Evolutionary conservation across 53 echinoderm and acorn worm species (phyloP), one percentile per base, ranked within the genome.

Genomic region (Stichopus horrens): DNA sequence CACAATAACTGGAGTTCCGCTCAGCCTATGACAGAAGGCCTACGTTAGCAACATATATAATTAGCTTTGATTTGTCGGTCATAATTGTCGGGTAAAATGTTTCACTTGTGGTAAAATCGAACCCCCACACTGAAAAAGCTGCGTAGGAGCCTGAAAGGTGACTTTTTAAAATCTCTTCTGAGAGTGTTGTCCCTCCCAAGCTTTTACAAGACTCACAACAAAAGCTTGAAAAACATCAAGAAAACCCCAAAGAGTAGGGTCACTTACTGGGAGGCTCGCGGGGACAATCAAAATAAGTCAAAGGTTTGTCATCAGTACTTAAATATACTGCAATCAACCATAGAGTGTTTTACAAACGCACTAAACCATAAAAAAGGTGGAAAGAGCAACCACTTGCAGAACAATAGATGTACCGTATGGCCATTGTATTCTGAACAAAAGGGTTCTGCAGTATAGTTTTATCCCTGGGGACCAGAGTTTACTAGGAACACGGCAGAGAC

Each of bases 381-480:
- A 52, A 14, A n/a, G 13, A 77, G 54, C 77, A 52, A 52, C 77
- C 37, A 37, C 37, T 37, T 53, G 51, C 77, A 4, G 81, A 81
- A 81, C 81, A 81, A 81, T 81, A 81, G 81, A 18, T 56, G 55
- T 58, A 81, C 57, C 57, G 21, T 5, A 11, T 21, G 81, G 81
- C 56, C 22, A 81, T 81, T 81, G 81, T 81, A 56, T 21, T n/a
- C 9, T 19, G 81, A 81, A 81, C 81, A 81, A 81, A 57, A 20
- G 81, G 21, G 6, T 71, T 18, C 7, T n/a, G 18, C n/a, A 18
- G 18, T 16, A 71, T 18, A 71, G 71, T 71, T 71, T 71, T 71
- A 13, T 18, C 71, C 71, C 18, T 16, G 18, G 71, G 71, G 18
- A 71, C 14, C 71, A n/a, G 71, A 16, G 14, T 20, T 19, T 71